Percentiles rank a stretch among this genome's conserved stretches.
Evolutionary conservation across 2,888 invertebrate genomes (phyloP).

Genomic region (Nipponacmea schrenckii): DNA sequence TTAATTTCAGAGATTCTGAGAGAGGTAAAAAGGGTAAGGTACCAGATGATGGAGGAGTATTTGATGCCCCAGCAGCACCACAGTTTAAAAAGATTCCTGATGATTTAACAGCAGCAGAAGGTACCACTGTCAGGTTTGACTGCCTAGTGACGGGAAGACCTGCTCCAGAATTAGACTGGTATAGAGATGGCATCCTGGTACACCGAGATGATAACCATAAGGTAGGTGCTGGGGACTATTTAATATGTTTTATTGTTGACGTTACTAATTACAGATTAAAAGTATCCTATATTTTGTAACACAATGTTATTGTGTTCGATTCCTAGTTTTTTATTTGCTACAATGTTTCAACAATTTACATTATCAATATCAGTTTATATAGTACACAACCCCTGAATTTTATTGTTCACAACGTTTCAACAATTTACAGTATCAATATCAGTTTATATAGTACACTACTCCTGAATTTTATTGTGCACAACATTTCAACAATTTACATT

Average conservation of each 20-base stretch:
- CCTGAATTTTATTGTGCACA: too few species aligned
- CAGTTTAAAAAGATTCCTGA: conserved; percentile 63
- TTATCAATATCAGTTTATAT: too few species aligned
- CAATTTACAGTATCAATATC: too few species aligned
- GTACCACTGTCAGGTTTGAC: conserved; percentile 68
- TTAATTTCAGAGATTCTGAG: conserved; percentile 35
- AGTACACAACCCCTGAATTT: too few species aligned
- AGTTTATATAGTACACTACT: too few species aligned
- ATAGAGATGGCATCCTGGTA: conserved; percentile 81
- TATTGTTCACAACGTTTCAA: too few species aligned
- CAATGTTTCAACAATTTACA: too few species aligned
- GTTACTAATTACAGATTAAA: too few species aligned
- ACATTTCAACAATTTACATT: too few species aligned
- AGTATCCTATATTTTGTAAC: too few species aligned
- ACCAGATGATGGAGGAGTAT: conserved; percentile 60
- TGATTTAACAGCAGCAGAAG: conserved; percentile 69
- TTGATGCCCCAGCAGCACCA: conserved; percentile 63
- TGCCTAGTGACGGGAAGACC: conserved; percentile 66
- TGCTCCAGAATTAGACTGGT: conserved; percentile 78
- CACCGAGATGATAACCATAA: conserved; percentile 83
- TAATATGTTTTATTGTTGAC: neutral
- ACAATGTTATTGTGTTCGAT: too few species aligned
- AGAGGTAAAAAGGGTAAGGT: conserved; percentile 34
- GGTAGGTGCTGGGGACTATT: conserved; percentile 35
- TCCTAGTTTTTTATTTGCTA: neutral